phyloP scores from a whole-genome alignment of 2,113 vertebrate species.

The Bufo bufo region DNA sequence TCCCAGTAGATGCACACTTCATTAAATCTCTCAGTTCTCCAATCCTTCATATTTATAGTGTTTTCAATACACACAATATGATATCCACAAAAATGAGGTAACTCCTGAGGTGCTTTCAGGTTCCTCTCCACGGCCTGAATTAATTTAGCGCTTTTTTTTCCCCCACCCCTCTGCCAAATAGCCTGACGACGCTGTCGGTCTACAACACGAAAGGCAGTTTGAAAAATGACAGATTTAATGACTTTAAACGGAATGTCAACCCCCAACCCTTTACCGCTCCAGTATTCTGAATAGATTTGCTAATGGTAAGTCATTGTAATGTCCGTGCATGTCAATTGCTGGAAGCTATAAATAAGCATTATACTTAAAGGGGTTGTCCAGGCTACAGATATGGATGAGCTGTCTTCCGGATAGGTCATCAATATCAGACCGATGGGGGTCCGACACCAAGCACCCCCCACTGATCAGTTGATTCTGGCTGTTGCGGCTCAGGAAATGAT shows the following conservation, averaged over 20 bases:
- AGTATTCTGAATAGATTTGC: not conserved
- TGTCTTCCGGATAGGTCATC: too few relatives aligned
- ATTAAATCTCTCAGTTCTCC: conserved; percentile 48
- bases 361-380: not conserved
- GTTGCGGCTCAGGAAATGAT: too few relatives aligned
- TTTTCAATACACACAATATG: conserved; percentile 29
- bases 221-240: not conserved
- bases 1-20: conserved; percentile 50
- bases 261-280: not conserved
- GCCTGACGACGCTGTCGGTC: not conserved
- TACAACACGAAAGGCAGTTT: not conserved
- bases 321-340: not conserved
- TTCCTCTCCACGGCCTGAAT: conserved; percentile 12
- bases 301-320: not conserved
- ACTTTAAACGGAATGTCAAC: not conserved
- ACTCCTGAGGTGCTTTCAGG: not conserved
- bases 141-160: not conserved
- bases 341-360: not conserved
- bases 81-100: conserved; percentile 42
- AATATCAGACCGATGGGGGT: too few relatives aligned
- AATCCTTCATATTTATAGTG: conserved; percentile 52
- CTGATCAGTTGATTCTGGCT: too few relatives aligned
- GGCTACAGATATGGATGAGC: too few relatives aligned
- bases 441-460: too few relatives aligned
- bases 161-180: not conserved